Base-by-base conservation (phyloP, 2,888 invertebrate genomes). In the Chrysolina oricalcia region DNA sequence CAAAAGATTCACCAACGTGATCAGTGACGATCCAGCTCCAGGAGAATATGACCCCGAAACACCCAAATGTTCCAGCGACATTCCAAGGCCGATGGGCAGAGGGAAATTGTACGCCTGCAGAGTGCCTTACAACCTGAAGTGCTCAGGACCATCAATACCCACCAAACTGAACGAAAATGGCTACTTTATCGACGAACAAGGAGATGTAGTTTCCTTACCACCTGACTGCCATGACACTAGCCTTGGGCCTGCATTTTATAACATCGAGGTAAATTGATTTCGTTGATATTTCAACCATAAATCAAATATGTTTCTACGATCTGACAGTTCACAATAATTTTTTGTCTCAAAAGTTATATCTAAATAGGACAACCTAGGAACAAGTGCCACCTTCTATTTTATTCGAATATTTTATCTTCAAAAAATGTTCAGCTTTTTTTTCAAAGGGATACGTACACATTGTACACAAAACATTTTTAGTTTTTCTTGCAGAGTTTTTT, bases 101-200 rank as follows among this genome's bases (percentile, higher is more conserved):
- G 85, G 86, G n/a, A 86, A 81, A 71, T 67, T 87, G 56, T 87
- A 86, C 67, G 73, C 83, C 0, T 87, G 87, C 66, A 80, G 79
- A 40, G 84, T 86, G 5, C 85, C 86, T 0, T 86, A 83, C 63
- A 79, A 79, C 2, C 13, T 74, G 6, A 65, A 78, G 10, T 81
- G 79, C 4, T 73, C 73, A 50, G 85, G 82, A 2, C 87, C 87
- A 13, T 87, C 87, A 2, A 82, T 88, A 53, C 88, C 88, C 0
- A 83, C 87, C 0, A 78, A 81, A 65, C 69, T 83, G 5, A 85
- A 87, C 76, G 84, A 83, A 75, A 85, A 87, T 80, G 88, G 87
- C 35, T 90, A 88, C 72, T 79, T 81, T 59, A 21, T 85, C n/a
- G 81, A 83, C 59, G 72, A 73, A 19, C n/a, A 81, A 46, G 85